Evolutionary conservation across 2,113 vertebrate genomes (phyloP).

Genomic region (Donacobius atricapilla): DNA sequence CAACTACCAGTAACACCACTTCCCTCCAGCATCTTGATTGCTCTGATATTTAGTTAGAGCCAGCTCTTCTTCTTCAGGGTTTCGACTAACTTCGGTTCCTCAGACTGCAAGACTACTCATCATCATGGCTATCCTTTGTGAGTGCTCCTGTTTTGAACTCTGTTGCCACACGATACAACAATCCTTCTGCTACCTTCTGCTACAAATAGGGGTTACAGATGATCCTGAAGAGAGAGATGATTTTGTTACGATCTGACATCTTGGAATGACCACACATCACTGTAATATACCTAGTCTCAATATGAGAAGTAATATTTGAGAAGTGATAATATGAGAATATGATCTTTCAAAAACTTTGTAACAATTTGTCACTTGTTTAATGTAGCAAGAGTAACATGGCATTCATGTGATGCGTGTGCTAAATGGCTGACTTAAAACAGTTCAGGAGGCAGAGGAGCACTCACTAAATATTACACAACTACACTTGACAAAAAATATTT

Average conservation of each 20-base stretch:
- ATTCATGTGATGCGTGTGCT: neutral
- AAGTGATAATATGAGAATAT: too few species aligned
- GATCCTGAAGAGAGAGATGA: neutral
- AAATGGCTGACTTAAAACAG: neutral
- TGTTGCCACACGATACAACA: too few species aligned
- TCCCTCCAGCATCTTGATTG: neutral
- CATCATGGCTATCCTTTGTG: neutral
- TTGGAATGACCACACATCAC: neutral
- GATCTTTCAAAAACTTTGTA: neutral
- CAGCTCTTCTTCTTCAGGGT: neutral
- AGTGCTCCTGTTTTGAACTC: too few species aligned
- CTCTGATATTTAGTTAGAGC: neutral
- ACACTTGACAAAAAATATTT: neutral
- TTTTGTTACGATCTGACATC: neutral
- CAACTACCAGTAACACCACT: neutral
- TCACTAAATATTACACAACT: neutral
- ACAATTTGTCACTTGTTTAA: neutral
- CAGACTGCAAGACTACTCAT: neutral
- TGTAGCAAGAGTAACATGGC: neutral
- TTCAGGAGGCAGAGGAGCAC: neutral
- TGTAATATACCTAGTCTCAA: neutral
- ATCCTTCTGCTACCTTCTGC: neutral
- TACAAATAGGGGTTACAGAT: neutral
- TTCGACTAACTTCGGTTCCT: neutral
- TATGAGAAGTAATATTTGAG: neutral